phyloP scores from a whole-genome alignment of 2,888 invertebrate species.

The Tetragonula carbonaria region DNA sequence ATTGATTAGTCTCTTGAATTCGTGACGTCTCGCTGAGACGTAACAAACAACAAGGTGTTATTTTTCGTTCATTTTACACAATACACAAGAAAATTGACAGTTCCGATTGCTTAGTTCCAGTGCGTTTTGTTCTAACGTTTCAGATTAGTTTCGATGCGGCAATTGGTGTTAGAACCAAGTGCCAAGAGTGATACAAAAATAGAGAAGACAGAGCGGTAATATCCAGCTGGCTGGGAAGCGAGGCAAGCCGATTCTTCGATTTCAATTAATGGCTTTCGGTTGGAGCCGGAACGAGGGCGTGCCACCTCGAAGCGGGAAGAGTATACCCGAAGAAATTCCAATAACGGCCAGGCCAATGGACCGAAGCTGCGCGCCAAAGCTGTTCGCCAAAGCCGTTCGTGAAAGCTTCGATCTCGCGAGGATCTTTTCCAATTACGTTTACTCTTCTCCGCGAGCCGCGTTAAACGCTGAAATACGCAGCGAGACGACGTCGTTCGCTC shows the following conservation, averaged over 20 bases:
- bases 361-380: neutral
- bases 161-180: no score
- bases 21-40: no score
- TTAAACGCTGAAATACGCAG: slow-evolving; percentile 50
- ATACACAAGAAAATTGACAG: no score
- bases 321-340: slow-evolving; percentile 26
- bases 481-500: slow-evolving; percentile 27
- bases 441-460: slow-evolving; percentile 14
- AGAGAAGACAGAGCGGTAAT: no score
- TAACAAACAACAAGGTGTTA: no score
- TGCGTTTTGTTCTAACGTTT: no score
- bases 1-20: no score
- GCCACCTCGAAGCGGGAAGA: neutral
- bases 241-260: slow-evolving; percentile 6
- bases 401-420: slow-evolving; percentile 28
- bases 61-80: no score
- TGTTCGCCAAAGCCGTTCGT: neutral
- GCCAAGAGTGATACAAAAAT: no score
- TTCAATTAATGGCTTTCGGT: slow-evolving; percentile 27
- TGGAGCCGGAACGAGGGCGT: slow-evolving; percentile 14
- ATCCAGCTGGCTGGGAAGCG: neutral
- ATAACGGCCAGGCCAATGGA: neutral
- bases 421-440: slow-evolving; percentile 53
- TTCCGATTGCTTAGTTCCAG: no score
- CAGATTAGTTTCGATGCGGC: no score